These are phyloP conservation scores for Venustoraphidia nigricollis DNA, from an alignment of 2,888 invertebrate genomes.

Conservation along the genomic window DNA sequence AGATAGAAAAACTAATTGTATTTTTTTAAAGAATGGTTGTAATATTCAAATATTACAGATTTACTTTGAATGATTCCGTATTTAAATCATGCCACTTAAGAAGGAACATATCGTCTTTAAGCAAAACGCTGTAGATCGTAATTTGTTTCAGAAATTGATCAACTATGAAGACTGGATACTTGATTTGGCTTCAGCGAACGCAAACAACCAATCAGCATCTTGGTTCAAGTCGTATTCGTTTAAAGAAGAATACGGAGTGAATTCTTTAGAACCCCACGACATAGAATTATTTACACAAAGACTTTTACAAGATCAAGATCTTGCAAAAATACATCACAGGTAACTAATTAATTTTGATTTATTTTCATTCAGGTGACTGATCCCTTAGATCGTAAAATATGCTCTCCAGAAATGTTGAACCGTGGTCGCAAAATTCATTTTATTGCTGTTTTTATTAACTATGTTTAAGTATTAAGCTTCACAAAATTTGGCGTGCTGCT, in stretches of 20 bases:
- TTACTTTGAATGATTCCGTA: too few species aligned
- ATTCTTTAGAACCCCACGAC: constrained; percentile 23
- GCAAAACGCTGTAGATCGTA: not conserved
- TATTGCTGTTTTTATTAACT: too few species aligned
- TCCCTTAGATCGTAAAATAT: too few species aligned
- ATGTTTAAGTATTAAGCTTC: too few species aligned
- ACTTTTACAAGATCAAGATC: constrained; percentile 23
- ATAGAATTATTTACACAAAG: constrained; percentile 24
- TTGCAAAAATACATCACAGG: constrained; percentile 24
- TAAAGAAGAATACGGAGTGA: constrained; percentile 27
- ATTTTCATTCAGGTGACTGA: not conserved
- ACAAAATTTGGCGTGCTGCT: too few species aligned
- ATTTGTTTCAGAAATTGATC: constrained; percentile 18
- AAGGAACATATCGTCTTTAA: too few species aligned
- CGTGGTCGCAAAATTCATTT: too few species aligned
- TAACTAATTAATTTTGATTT: constrained; percentile 9
- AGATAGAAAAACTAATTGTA: too few species aligned
- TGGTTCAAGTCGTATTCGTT: constrained; percentile 30
- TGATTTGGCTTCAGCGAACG: constrained; percentile 27
- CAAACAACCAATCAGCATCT: constrained; percentile 25
- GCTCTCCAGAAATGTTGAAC: too few species aligned
- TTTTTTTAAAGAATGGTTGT: too few species aligned
- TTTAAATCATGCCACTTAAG: too few species aligned
- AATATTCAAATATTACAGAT: too few species aligned
- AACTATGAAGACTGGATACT: constrained; percentile 30